These are phyloP conservation scores for Lycorma delicatula DNA, from an alignment of 1,140 invertebrate genomes.

Conservation along the genomic window DNA sequence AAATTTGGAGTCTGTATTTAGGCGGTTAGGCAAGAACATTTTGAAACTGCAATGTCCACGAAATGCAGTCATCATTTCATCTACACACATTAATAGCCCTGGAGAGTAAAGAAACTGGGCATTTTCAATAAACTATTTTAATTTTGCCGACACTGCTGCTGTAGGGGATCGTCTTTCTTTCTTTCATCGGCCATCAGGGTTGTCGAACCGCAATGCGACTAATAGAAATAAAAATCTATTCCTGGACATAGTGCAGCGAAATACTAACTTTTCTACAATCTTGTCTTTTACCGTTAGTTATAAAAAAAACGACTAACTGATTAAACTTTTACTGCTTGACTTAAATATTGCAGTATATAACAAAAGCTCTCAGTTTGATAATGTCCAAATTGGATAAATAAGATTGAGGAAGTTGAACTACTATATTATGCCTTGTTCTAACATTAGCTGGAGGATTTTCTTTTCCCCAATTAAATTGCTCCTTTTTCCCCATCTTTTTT, in stretches of 20 bases:
- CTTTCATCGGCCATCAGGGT: slow-evolving; percentile 26
- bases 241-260: neutral
- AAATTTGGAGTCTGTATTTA: slow-evolving; percentile 34
- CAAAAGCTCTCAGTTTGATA: slow-evolving; percentile 1
- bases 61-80: slow-evolving; percentile 39
- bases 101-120: slow-evolving; percentile 31
- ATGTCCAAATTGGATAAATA: slow-evolving; percentile 4
- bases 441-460: neutral
- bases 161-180: slow-evolving; percentile 21
- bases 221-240: slow-evolving; percentile 33
- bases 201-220: slow-evolving; percentile 33
- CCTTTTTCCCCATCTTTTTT: neutral
- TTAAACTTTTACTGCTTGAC: neutral
- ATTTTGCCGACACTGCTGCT: slow-evolving; percentile 27
- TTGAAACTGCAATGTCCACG: slow-evolving; percentile 36
- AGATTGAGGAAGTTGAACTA: neutral
- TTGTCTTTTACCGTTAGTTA: neutral
- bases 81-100: slow-evolving; percentile 30
- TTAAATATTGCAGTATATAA: slow-evolving; percentile 6
- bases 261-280: too few species aligned
- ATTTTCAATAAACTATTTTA: slow-evolving; percentile 35
- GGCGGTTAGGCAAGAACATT: slow-evolving; percentile 40
- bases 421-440: slow-evolving; percentile 4
- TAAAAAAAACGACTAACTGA: neutral
- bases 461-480: neutral